Evolutionary conservation across 2,797 vertebrate genomes (phyloP).

Genomic region (Myripristis murdjan): DNA sequence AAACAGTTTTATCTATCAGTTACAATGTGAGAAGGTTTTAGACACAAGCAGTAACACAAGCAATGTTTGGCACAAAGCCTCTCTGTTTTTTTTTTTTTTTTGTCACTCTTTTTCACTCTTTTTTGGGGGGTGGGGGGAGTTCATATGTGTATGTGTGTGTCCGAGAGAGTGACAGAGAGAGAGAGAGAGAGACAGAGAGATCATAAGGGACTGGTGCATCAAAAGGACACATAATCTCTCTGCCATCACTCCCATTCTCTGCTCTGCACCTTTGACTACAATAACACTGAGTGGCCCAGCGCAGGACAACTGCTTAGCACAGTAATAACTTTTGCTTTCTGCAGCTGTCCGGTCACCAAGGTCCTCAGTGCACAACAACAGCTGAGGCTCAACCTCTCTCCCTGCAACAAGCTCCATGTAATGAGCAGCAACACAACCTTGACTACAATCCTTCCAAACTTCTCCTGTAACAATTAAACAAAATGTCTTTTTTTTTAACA

Average conservation of each 20-base stretch:
- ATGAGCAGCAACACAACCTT: conserved; percentile 37
- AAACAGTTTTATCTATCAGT: not conserved
- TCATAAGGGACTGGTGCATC: not conserved
- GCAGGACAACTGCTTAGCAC: conserved; percentile 76
- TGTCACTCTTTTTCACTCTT: not conserved
- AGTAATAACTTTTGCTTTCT: conserved; percentile 78
- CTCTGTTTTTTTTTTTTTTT: not conserved
- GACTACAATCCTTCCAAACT: conserved; percentile 11
- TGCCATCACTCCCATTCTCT: conserved; percentile 24
- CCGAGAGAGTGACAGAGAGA: too few relatives aligned
- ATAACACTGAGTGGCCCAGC: conserved; percentile 58
- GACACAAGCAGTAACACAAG: not conserved
- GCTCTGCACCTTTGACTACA: conserved; percentile 73
- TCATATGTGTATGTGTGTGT: not conserved
- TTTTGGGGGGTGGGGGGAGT: not conserved
- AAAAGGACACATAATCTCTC: conserved; percentile 1
- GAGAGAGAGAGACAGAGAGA: not conserved
- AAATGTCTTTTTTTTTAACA: not conserved
- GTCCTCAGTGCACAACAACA: conserved; percentile 88
- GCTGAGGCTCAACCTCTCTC: conserved; percentile 83
- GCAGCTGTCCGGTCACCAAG: conserved; percentile 79
- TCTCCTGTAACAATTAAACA: not conserved
- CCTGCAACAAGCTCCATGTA: conserved; percentile 42
- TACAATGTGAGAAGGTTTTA: not conserved
- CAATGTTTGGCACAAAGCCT: not conserved